Conservation (phyloP, 2,113 vertebrate genomes). For the Hystrix cristata region DNA sequence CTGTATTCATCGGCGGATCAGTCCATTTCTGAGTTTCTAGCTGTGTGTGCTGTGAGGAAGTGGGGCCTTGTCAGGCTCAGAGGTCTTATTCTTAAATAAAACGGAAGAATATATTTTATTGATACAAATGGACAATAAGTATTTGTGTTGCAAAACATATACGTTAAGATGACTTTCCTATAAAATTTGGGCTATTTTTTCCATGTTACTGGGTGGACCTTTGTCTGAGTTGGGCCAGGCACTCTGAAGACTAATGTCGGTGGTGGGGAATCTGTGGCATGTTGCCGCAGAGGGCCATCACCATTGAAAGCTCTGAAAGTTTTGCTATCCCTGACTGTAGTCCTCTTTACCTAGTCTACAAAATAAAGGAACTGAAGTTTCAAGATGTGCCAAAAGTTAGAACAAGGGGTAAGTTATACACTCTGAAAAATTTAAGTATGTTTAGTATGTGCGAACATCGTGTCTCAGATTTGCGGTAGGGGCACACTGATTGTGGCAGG, state of each 20-base stretch:
- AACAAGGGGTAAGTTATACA: not conserved
- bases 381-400: not conserved
- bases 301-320: not conserved
- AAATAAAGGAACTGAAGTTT: not conserved
- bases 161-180: not conserved
- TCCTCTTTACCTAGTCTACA: not conserved
- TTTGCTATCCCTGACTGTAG: not conserved
- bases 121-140: not conserved
- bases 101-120: not conserved
- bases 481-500: not conserved
- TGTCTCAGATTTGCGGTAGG: not conserved
- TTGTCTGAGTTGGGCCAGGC: not conserved
- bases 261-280: not conserved
- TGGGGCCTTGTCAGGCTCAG: not conserved
- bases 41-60: not conserved
- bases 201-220: not conserved
- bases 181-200: not conserved
- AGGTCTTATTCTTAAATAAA: not conserved
- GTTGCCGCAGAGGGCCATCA: not conserved
- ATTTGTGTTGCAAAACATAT: not conserved
- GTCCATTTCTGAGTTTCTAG: not conserved
- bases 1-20: not conserved
- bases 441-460: not conserved
- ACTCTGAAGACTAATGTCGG: not conserved
- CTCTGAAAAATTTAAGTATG: not conserved